Conservation (phyloP, 2,113 vertebrate species). For the Chamaea fasciata region DNA sequence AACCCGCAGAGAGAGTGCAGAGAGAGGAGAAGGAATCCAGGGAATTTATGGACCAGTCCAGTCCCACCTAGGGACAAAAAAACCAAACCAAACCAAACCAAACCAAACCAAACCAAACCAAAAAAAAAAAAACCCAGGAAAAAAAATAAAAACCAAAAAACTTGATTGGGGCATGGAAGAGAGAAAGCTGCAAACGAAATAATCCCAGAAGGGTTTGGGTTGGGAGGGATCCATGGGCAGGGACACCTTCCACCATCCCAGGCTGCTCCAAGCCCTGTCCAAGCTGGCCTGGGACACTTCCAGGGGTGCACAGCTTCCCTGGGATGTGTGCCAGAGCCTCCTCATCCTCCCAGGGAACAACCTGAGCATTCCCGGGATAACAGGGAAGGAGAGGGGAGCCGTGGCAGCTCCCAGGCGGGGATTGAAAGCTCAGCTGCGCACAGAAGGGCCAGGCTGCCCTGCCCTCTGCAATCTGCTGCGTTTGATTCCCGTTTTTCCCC, state of each 20-base stretch:
- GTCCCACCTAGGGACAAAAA: not conserved
- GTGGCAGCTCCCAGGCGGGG: not conserved
- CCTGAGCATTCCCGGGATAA: not conserved
- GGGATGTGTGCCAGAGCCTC: not conserved
- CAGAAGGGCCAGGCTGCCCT: not conserved
- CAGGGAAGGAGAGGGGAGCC: not conserved
- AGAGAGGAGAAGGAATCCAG: not conserved
- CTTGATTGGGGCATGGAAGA: no score
- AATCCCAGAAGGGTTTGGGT: no score
- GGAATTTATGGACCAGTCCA: not conserved
- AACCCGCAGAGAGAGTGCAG: not conserved
- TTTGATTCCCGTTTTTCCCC: not conserved
- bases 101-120: no score
- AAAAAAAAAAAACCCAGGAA: no score
- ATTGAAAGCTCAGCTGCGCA: not conserved
- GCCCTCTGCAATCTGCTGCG: not conserved
- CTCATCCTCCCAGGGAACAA: not conserved
- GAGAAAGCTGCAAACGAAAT: no score
- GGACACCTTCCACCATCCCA: not conserved
- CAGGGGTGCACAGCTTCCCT: not conserved
- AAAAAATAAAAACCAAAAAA: no score
- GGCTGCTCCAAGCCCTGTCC: not conserved
- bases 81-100: no score
- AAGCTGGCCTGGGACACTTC: not conserved
- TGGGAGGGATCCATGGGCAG: no score